Conservation (phyloP, 2,113 vertebrate species). For the Heloderma charlesbogerti region DNA sequence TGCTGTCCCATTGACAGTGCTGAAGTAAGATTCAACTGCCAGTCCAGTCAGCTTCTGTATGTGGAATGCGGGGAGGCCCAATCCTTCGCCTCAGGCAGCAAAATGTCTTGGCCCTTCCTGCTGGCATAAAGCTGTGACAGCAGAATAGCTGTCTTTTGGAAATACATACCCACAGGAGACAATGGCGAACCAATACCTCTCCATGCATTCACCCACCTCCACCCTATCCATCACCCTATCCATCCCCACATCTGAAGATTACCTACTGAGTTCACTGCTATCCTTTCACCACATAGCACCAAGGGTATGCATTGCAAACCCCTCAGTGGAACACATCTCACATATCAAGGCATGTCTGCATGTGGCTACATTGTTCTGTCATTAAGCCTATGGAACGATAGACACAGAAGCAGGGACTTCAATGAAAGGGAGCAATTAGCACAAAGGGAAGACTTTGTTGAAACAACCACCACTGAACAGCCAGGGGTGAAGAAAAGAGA, state of each 20-base stretch:
- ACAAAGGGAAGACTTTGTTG: background rate
- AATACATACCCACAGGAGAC: too few species aligned
- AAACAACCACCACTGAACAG: background rate
- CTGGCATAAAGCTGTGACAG: background rate
- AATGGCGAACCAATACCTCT: too few species aligned
- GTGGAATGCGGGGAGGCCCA: too few species aligned
- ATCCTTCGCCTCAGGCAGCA: too few species aligned
- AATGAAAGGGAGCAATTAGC: background rate
- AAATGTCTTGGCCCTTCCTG: too few species aligned
- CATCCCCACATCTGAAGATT: background rate
- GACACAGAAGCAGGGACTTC: background rate
- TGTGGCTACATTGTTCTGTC: background rate
- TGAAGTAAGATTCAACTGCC: too few species aligned
- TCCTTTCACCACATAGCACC: background rate
- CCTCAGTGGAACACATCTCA: background rate
- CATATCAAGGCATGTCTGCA: background rate
- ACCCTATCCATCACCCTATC: background rate
- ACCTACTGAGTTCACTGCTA: too few species aligned
- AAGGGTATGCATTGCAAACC: too few species aligned
- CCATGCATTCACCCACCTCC: background rate
- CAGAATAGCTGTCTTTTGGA: background rate
- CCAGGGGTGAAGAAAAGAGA: background rate
- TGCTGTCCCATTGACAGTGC: too few species aligned
- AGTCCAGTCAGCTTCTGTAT: too few species aligned
- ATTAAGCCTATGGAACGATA: background rate